phyloP scores from a whole-genome alignment of 1,140 invertebrate species.

The Bombus difficillimus region DNA sequence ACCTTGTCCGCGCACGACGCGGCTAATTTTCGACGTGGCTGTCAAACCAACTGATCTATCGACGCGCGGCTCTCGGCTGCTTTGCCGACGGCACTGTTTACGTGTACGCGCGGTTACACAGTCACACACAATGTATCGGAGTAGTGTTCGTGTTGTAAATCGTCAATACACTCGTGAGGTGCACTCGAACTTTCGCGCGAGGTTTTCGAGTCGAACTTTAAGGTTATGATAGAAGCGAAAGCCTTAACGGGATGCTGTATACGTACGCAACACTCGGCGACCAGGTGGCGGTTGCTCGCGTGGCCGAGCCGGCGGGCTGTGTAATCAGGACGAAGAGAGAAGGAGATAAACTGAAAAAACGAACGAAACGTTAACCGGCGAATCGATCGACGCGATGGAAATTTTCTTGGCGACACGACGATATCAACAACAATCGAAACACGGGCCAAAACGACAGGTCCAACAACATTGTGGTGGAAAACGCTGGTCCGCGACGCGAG shows the following conservation, averaged over 20 bases:
- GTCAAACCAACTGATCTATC: conserved; percentile 11
- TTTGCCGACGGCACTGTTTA: background rate
- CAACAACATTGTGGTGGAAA: conserved; percentile 67
- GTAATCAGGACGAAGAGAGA: background rate
- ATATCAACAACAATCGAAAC: conserved; percentile 63
- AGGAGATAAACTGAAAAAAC: no score
- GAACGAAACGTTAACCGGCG: background rate
- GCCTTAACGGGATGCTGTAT: conserved; percentile 6
- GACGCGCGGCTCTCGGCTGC: background rate
- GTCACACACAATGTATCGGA: no score
- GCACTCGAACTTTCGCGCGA: background rate
- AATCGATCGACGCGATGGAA: conserved; percentile 26
- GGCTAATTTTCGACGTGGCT: conserved; percentile 5
- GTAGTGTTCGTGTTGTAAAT: background rate
- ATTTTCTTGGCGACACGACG: conserved; percentile 17
- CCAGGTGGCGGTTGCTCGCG: conserved; percentile 15
- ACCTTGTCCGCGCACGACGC: background rate
- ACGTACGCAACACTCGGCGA: background rate
- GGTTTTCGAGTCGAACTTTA: conserved; percentile 1
- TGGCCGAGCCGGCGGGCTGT: background rate
- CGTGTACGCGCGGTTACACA: background rate
- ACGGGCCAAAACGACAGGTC: conserved; percentile 64
- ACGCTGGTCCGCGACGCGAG: conserved; percentile 56
- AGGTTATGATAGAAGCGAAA: conserved; percentile 25
- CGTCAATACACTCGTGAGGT: background rate